Conservation (phyloP, 2,888 invertebrate species). For the Drosophila percnosoma region DNA sequence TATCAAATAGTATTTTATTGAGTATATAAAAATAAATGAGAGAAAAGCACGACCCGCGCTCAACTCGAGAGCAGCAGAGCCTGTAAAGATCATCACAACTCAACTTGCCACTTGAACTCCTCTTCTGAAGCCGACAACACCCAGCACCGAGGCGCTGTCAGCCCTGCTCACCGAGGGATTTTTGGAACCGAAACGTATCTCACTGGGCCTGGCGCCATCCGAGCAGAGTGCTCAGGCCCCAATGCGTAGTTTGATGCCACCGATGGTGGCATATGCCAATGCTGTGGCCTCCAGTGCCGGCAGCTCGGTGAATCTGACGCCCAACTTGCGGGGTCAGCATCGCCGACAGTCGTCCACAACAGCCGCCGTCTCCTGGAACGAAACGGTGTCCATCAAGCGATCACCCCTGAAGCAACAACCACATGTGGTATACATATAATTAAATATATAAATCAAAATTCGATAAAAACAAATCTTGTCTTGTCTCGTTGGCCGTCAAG, state of each 20-base stretch:
- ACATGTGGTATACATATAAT: conserved; percentile 52
- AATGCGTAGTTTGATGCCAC: conserved; percentile 62
- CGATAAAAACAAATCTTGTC: neutral
- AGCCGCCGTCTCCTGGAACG: conserved; percentile 85
- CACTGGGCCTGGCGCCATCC: conserved; percentile 89
- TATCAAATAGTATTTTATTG: neutral
- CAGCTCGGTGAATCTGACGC: conserved; percentile 73
- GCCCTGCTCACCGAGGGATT: conserved; percentile 94
- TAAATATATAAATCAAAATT: neutral
- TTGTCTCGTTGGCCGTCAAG: conserved; percentile 25
- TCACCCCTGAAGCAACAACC: conserved; percentile 62
- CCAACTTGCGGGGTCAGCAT: conserved; percentile 71
- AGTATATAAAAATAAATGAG: neutral
- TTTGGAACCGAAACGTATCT: conserved; percentile 92
- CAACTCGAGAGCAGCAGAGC: neutral
- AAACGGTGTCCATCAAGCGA: conserved; percentile 82
- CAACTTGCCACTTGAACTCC: conserved; percentile 14
- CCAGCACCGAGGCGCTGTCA: conserved; percentile 91
- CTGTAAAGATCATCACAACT: conserved; percentile 3
- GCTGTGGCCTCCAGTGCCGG: conserved; percentile 65
- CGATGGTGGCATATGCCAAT: conserved; percentile 66
- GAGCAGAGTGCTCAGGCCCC: conserved; percentile 85
- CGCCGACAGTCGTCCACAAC: conserved; percentile 84
- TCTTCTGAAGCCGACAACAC: conserved; percentile 88
- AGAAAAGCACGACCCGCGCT: neutral